Conservation (phyloP, 2,113 vertebrate species). For the Podarcis raffonei region DNA sequence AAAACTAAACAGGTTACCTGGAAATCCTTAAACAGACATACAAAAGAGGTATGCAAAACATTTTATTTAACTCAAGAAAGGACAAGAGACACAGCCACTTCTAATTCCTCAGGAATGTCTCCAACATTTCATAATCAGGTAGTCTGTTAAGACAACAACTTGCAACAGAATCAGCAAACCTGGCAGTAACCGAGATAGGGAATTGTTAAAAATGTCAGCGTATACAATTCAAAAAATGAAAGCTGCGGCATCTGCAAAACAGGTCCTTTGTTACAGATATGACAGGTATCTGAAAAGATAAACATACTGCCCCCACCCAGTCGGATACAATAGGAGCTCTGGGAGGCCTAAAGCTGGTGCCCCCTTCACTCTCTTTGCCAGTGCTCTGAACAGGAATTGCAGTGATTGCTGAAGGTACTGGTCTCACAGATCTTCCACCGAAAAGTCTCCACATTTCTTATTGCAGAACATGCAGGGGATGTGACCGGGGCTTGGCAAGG, state of each 20-base stretch:
- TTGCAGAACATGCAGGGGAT: background rate
- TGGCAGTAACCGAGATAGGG: conserved; percentile 21
- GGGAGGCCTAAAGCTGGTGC: background rate
- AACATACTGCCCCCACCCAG: background rate
- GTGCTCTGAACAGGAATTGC: background rate
- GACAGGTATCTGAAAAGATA: conserved; percentile 21
- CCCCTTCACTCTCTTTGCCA: background rate
- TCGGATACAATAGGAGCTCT: background rate
- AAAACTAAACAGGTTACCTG: background rate
- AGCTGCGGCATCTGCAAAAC: background rate
- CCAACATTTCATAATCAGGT: conserved; percentile 72
- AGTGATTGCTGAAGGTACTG: background rate
- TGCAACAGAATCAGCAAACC: conserved; percentile 30
- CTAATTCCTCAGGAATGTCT: conserved; percentile 78
- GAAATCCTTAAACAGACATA: conserved; percentile 52
- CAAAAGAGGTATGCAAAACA: conserved; percentile 75
- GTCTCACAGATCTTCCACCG: background rate
- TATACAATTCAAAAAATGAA: conserved; percentile 37
- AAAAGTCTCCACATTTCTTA: background rate
- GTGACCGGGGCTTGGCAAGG: background rate
- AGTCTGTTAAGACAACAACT: conserved; percentile 52
- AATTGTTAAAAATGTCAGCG: conserved; percentile 40
- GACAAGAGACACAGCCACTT: conserved; percentile 78
- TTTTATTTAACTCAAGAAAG: conserved; percentile 82
- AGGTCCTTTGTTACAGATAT: conserved; percentile 21